These are phyloP conservation scores for Brachyhypopomus occidentalis DNA, from an alignment of 2,113 vertebrate species.

Conservation along the genomic window DNA sequence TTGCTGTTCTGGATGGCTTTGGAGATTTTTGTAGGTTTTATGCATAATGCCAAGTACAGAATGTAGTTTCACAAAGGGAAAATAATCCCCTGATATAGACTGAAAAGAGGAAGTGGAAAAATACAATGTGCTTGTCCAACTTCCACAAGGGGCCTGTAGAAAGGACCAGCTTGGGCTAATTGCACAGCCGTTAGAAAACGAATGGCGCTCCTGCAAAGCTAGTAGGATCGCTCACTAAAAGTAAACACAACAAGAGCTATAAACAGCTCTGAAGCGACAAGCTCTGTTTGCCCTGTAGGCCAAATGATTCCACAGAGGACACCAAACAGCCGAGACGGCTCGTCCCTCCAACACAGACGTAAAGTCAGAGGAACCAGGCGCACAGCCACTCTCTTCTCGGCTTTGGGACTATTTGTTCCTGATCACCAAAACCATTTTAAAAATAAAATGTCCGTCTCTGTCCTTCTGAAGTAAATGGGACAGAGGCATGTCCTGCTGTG, in stretches of 20 bases:
- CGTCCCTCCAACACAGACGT: slow-evolving; percentile 5
- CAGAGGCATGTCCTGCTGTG: neutral
- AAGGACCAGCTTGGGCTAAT: slow-evolving; percentile 47
- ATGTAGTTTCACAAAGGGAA: neutral
- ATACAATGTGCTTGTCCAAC: neutral
- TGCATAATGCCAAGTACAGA: neutral
- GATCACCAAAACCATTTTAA: neutral
- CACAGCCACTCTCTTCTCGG: neutral
- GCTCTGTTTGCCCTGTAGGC: slow-evolving; percentile 64
- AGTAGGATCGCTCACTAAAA: slow-evolving; percentile 53
- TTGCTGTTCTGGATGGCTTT: neutral
- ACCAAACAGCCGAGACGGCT: slow-evolving; percentile 9
- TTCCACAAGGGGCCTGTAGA: slow-evolving; percentile 13
- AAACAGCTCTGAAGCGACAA: slow-evolving; percentile 51
- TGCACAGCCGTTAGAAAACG: slow-evolving; percentile 62
- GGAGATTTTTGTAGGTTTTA: no score
- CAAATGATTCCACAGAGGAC: slow-evolving; percentile 49
- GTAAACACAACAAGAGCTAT: slow-evolving; percentile 68
- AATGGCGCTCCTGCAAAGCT: slow-evolving; percentile 54
- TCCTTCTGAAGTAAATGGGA: neutral
- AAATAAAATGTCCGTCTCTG: neutral
- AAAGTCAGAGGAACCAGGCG: neutral
- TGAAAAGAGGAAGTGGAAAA: neutral
- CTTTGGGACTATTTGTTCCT: slow-evolving; percentile 13
- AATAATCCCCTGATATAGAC: neutral